Evolutionary conservation across 2,888 invertebrate species (phyloP).

Genomic region (Colletes collaris): DNA sequence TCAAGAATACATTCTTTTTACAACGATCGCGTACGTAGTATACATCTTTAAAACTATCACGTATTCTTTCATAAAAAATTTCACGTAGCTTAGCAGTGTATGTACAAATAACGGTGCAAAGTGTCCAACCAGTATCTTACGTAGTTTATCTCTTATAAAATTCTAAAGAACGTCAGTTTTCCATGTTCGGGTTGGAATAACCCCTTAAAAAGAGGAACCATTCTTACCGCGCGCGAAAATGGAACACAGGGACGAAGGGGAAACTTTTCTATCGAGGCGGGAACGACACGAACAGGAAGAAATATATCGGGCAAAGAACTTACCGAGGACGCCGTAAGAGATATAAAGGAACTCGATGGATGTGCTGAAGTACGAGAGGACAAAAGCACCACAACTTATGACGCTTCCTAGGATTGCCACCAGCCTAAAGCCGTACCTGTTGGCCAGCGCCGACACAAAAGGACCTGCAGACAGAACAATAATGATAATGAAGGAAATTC

Average conservation of each 20-base stretch:
- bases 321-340: slow-evolving; percentile 91
- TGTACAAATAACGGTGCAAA: too few relatives aligned
- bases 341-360: slow-evolving; percentile 91
- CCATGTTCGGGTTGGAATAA: too few relatives aligned
- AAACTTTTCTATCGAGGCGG: slow-evolving; percentile 17
- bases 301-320: slow-evolving; percentile 49
- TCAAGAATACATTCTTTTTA: too few relatives aligned
- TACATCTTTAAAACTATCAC: too few relatives aligned
- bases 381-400: slow-evolving; percentile 88
- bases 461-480: slow-evolving; percentile 87
- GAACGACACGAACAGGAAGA: background rate
- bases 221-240: slow-evolving; percentile 2
- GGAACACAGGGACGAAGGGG: background rate
- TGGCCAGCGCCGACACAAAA: slow-evolving; percentile 96
- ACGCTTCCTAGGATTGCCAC: slow-evolving; percentile 94
- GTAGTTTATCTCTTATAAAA: too few relatives aligned
- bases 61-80: too few relatives aligned
- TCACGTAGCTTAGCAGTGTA: too few relatives aligned
- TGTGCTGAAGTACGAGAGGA: slow-evolving; percentile 88
- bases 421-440: slow-evolving; percentile 95
- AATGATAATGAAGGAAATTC: background rate
- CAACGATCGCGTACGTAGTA: too few relatives aligned
- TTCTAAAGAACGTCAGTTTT: too few relatives aligned
- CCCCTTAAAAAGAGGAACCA: background rate
- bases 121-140: too few relatives aligned